Conservation (phyloP, 2,888 invertebrate species). For the Lobophora halterata region DNA sequence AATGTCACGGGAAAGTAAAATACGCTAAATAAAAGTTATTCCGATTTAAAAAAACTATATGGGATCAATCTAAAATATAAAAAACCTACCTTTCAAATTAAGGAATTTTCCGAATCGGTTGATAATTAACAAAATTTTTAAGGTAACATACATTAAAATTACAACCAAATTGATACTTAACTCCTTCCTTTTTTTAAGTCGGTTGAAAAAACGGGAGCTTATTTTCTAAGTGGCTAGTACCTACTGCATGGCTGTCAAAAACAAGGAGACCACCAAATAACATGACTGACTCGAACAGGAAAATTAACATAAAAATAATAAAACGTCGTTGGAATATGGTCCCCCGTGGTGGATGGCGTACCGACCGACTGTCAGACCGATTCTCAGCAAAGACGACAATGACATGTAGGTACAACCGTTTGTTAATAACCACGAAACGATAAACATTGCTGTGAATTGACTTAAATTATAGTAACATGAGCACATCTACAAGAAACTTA, state of each 20-base stretch:
- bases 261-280: conserved; percentile 44
- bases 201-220: no score
- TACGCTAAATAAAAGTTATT: no score
- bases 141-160: no score
- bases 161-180: no score
- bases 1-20: no score
- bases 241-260: conserved; percentile 22
- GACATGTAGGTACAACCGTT: conserved; percentile 36
- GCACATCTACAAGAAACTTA: no score
- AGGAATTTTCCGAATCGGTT: no score
- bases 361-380: conserved; percentile 58
- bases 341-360: conserved; percentile 46
- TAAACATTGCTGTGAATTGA: conserved; percentile 28
- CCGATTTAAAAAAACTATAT: no score
- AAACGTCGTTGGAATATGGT: conserved; percentile 57
- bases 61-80: no score
- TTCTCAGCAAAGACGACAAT: conserved; percentile 47
- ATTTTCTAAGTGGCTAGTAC: conserved; percentile 11
- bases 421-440: conserved; percentile 34
- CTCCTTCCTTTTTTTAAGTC: no score
- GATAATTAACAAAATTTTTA: no score
- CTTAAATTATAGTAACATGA: conserved; percentile 19
- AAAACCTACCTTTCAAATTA: no score
- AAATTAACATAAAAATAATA: conserved; percentile 75
- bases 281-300: conserved; percentile 49